phyloP scores from a whole-genome alignment of 1,140 invertebrate genomes.

The Colletes latitarsis region DNA sequence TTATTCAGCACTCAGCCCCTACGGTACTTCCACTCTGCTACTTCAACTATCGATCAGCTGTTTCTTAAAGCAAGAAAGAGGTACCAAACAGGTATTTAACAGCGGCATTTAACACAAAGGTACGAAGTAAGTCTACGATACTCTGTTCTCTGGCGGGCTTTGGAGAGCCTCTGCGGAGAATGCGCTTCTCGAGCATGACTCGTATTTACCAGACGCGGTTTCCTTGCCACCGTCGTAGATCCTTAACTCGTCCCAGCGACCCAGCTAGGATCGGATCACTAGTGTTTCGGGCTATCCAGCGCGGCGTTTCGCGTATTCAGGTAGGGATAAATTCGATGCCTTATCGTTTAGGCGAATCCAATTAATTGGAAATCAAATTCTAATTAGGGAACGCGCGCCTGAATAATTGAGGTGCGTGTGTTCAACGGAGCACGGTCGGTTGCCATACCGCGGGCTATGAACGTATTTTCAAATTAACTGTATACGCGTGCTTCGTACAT shows the following conservation, averaged over 20 bases:
- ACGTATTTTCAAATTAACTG: slow-evolving; percentile 53
- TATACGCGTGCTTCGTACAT: background rate
- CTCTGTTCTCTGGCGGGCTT: background rate
- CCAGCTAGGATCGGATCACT: slow-evolving; percentile 34
- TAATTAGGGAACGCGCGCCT: slow-evolving; percentile 55
- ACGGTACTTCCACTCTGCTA: no score
- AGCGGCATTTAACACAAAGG: background rate
- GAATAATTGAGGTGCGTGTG: slow-evolving; percentile 51
- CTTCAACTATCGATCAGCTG: no score
- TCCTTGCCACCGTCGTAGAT: slow-evolving; percentile 56
- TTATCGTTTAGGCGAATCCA: slow-evolving; percentile 52
- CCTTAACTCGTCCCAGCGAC: slow-evolving; percentile 51
- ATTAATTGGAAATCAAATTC: slow-evolving; percentile 62
- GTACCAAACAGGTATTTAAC: no score
- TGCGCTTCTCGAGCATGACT: slow-evolving; percentile 72
- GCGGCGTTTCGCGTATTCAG: slow-evolving; percentile 7
- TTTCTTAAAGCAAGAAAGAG: no score
- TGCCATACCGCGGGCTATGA: slow-evolving; percentile 37
- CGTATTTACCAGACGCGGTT: slow-evolving; percentile 67
- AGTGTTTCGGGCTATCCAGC: slow-evolving; percentile 36
- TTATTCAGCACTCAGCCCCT: no score
- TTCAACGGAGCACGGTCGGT: slow-evolving; percentile 43
- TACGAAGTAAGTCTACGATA: background rate
- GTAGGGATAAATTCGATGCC: background rate
- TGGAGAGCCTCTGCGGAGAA: slow-evolving; percentile 72